Conservation (phyloP, 53 echinoderm and acorn worm genomes). For the Pentamera pediparva region DNA sequence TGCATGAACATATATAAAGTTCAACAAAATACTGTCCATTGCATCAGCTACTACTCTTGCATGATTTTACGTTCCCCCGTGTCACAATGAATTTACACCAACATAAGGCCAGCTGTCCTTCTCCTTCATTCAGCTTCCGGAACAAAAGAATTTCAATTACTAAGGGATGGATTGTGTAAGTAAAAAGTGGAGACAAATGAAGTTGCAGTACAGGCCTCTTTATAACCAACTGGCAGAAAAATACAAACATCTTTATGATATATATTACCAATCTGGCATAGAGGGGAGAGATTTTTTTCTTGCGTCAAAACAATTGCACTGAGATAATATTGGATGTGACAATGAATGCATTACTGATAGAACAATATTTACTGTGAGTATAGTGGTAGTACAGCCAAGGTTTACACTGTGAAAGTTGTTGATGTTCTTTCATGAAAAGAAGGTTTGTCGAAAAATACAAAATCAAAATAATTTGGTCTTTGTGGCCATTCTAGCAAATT, state of each 20-base stretch:
- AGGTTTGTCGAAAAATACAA: no score
- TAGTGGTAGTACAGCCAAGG: no score
- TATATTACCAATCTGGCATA: constrained; percentile 1
- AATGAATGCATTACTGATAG: no score
- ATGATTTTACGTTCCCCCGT: constrained; percentile 6
- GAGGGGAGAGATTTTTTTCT: neutral
- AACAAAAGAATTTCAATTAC: constrained; percentile 16
- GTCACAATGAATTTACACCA: no score
- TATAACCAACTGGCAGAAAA: constrained; percentile 1
- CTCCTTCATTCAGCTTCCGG: no score
- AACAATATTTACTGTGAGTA: no score
- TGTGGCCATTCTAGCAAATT: no score
- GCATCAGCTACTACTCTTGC: constrained; percentile 24
- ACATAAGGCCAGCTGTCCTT: no score
- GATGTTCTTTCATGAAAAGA: no score
- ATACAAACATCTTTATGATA: constrained; percentile 7
- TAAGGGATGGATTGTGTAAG: constrained; percentile 23
- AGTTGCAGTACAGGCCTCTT: constrained; percentile 21
- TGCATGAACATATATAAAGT: constrained; percentile 10
- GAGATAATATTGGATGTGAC: no score
- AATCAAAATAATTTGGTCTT: no score
- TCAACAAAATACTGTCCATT: constrained; percentile 21
- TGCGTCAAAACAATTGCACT: constrained; percentile 10
- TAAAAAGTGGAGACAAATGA: neutral
- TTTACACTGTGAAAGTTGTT: no score